Base-by-base conservation (phyloP, 1,140 invertebrate species). In the Pollicipes pollicipes region DNA sequence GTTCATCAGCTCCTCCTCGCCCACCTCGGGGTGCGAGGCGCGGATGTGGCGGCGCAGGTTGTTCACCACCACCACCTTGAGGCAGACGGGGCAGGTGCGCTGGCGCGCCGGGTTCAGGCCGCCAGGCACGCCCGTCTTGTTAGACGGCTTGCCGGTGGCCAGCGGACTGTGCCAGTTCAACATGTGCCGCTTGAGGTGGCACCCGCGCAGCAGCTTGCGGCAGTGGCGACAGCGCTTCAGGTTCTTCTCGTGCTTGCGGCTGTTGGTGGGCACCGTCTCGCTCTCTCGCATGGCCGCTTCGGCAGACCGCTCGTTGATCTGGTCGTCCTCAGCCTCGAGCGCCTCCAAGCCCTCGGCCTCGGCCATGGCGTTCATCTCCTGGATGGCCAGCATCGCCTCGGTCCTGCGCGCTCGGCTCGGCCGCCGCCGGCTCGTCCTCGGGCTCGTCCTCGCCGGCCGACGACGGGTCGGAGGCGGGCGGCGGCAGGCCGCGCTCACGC, bases 121-220 rank as follows among this genome's bases (percentile, higher is more conserved):
- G 8, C 64, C 64, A 21, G 64, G 64, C 64, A 66, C 64, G 64
- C 64, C 64, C 64, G 64, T 66, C 64, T 66, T 66, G 64, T 3
- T 66, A 10, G 64, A 66, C 64, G 27, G 27, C 10, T 29, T 29
- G 27, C 64, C 28, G 17, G 37, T 13, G n/a, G 64, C 27, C 10
- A 10, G 28, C n/a, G 24, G 64, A 24, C 64, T 27, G 64, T 66
- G 64, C 64, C 64, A 66, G 64, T 66, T 66, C 10, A 66, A 1
- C 3, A 66, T 66, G 27, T 66, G 64, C 17, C 64, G n/a, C 64
- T 29, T 27, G 24, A 66, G 10, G 28, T 66, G 64, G 28, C 64
- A 66, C 24, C 64, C 64, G n/a, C 64, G 64, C 64, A 66, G 27
- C 64, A 66, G 64, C 64, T 66, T 66, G 64, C 64, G n/a, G n/a